These are phyloP conservation scores for Stictonetta naevosa DNA, from an alignment of 2,113 vertebrate species.

Conservation along the genomic window DNA sequence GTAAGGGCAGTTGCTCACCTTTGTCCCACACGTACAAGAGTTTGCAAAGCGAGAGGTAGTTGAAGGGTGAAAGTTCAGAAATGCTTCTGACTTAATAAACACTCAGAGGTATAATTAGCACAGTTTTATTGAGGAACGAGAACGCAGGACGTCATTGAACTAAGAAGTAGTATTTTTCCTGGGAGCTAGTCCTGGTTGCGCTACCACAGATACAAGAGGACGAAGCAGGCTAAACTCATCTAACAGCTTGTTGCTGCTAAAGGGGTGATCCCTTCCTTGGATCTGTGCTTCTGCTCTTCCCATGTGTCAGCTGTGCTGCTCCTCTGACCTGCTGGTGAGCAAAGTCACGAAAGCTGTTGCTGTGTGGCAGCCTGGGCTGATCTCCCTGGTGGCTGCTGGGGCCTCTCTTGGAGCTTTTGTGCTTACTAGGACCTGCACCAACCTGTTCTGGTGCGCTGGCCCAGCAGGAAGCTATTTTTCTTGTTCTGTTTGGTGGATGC, in stretches of 20 bases:
- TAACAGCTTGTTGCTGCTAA: not conserved
- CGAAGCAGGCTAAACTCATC: not conserved
- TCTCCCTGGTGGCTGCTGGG: not conserved
- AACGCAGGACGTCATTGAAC: not conserved
- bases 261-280: not conserved
- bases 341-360: not conserved
- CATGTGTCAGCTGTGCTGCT: not conserved
- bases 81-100: not conserved
- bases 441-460: not conserved
- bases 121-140: not conserved
- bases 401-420: not conserved
- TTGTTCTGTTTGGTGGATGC: not conserved
- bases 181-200: not conserved
- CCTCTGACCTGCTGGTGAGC: not conserved
- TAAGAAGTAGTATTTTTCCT: not conserved
- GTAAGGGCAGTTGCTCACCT: constrained; percentile 1
- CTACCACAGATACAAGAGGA: not conserved
- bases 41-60: not conserved
- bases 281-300: not conserved
- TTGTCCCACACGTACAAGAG: not conserved
- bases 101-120: not conserved
- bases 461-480: not conserved
- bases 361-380: not conserved
- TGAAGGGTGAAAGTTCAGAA: constrained; percentile 30
- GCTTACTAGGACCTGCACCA: not conserved